Evolutionary conservation across 2,888 invertebrate species (phyloP).

Genomic region (Nudaria mundana): DNA sequence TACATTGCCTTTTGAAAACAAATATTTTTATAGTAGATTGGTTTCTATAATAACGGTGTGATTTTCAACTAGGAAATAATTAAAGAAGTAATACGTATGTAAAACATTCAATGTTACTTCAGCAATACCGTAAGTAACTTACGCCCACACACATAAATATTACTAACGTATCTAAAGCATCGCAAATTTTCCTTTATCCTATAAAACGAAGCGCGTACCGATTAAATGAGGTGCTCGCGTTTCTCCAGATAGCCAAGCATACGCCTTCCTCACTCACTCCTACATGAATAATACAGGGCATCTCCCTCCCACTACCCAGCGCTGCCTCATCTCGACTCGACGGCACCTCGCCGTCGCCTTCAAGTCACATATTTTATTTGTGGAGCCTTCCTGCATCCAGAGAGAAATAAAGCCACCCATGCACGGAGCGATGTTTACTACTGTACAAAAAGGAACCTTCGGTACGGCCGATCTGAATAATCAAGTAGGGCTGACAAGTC

Average conservation of each 20-base stretch:
- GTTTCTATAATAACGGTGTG: not conserved
- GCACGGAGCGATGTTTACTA: slow-evolving; percentile 47
- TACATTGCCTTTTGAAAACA: no score
- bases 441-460: slow-evolving; percentile 32
- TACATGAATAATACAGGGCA: slow-evolving; percentile 17
- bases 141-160: slow-evolving; percentile 37
- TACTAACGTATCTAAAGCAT: slow-evolving; percentile 51
- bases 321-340: slow-evolving; percentile 74
- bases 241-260: slow-evolving; percentile 76
- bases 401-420: slow-evolving; percentile 66
- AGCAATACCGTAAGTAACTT: slow-evolving; percentile 24
- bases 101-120: slow-evolving; percentile 18
- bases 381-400: slow-evolving; percentile 78
- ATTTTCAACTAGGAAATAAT: not conserved
- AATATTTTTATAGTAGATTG: not conserved
- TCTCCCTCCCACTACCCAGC: slow-evolving; percentile 60
- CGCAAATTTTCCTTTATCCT: slow-evolving; percentile 72
- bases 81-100: no score
- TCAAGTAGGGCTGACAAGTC: slow-evolving; percentile 26
- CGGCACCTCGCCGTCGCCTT: slow-evolving; percentile 78
- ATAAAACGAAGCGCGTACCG: slow-evolving; percentile 77
- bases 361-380: slow-evolving; percentile 81
- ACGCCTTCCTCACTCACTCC: slow-evolving; percentile 47
- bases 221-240: slow-evolving; percentile 81
- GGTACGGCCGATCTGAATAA: slow-evolving; percentile 21